A percentile compares a stretch with the other conserved stretches of the same genome.
These are phyloP conservation scores for Lordiphosa collinella DNA, from an alignment of 1,140 invertebrate genomes.

Conservation along the genomic window DNA sequence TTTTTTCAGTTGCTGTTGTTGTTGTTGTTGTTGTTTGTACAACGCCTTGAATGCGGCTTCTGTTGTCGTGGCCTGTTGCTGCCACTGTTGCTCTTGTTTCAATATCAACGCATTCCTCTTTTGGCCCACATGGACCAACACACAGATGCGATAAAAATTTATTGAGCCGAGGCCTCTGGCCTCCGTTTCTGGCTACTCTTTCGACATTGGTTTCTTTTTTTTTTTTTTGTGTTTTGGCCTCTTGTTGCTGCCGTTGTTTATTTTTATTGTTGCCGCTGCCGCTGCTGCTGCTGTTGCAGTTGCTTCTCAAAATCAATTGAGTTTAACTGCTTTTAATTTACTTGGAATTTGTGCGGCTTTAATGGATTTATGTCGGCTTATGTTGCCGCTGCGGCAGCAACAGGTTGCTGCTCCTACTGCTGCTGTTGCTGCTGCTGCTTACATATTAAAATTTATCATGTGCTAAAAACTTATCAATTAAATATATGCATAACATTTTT, in stretches of 20 bases:
- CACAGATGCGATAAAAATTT: slow-evolving; percentile 67
- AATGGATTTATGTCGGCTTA: slow-evolving; percentile 75
- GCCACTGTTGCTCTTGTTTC: slow-evolving; percentile 65
- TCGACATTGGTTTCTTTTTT: slow-evolving; percentile 26
- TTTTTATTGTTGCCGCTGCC: slow-evolving; percentile 74
- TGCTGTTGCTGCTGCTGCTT: slow-evolving; percentile 16
- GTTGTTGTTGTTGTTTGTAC: slow-evolving; percentile 67
- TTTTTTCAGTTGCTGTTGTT: slow-evolving; percentile 19
- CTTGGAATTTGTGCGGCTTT: slow-evolving; percentile 73
- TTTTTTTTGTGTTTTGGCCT: slow-evolving; percentile 37
- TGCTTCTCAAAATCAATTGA: slow-evolving; percentile 73
- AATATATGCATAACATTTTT: slow-evolving; percentile 76
- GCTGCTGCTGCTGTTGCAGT: slow-evolving; percentile 22
- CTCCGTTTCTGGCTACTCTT: slow-evolving; percentile 23
- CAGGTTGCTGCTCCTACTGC: slow-evolving; percentile 28
- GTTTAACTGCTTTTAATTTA: slow-evolving; percentile 77
- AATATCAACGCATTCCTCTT: slow-evolving; percentile 65
- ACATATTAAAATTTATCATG: slow-evolving; percentile 79
- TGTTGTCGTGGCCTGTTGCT: slow-evolving; percentile 50
- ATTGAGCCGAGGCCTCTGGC: slow-evolving; percentile 68
- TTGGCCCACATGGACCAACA: slow-evolving; percentile 45
- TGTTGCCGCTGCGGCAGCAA: slow-evolving; percentile 31
- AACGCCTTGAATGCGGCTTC: slow-evolving; percentile 70
- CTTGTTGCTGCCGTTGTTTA: slow-evolving; percentile 57
- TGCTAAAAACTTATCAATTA: slow-evolving; percentile 80